Conservation (phyloP, 2,888 invertebrate species). For the Meghimatium bilineatum region DNA sequence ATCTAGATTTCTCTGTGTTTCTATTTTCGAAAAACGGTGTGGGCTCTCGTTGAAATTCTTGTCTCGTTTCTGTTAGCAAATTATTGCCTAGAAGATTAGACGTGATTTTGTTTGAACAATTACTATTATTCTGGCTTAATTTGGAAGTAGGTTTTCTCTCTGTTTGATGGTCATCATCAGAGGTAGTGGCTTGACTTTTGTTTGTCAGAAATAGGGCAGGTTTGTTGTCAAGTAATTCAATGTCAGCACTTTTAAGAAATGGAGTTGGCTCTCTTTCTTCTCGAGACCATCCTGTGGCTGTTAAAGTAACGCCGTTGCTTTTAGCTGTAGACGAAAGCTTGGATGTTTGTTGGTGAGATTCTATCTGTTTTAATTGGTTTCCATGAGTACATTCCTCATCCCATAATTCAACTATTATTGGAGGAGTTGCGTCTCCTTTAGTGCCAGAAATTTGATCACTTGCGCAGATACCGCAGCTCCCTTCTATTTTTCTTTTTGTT, state of each 20-base stretch:
- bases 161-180: not conserved
- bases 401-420: slow-evolving; percentile 33
- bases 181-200: too few relatives aligned
- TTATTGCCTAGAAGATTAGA: not conserved
- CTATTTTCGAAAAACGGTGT: slow-evolving; percentile 36
- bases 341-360: not conserved
- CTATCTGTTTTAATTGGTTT: not conserved
- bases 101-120: not conserved
- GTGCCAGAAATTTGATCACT: not conserved
- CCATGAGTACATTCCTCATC: not conserved
- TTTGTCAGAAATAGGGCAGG: too few relatives aligned
- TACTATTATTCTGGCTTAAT: not conserved
- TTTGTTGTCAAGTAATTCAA: too few relatives aligned
- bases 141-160: slow-evolving; percentile 30
- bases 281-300: not conserved
- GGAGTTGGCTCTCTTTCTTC: slow-evolving; percentile 40
- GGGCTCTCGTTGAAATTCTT: slow-evolving; percentile 30
- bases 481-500: not conserved
- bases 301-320: too few relatives aligned
- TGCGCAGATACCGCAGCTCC: too few relatives aligned
- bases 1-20: not conserved
- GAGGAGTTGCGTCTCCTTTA: slow-evolving; percentile 17
- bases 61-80: not conserved
- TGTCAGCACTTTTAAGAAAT: not conserved
- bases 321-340: not conserved